These are phyloP conservation scores for Salvator merianae DNA, from an alignment of 2,113 vertebrate species.

Conservation along the genomic window DNA sequence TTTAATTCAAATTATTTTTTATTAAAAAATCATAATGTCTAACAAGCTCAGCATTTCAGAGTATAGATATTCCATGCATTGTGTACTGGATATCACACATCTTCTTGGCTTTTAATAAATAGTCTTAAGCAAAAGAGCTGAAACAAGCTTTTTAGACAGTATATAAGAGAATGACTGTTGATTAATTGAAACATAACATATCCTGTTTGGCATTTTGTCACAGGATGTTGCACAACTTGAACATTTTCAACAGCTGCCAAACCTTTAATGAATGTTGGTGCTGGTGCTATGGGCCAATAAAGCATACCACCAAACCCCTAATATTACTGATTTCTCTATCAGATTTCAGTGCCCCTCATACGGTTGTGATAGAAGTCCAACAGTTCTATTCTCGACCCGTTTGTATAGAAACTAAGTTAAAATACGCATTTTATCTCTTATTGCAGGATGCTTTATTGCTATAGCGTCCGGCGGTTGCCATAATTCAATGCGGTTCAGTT, in stretches of 20 bases:
- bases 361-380: neutral
- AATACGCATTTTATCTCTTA: neutral
- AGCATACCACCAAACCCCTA: neutral
- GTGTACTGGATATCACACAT: neutral
- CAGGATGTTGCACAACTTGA: too few species aligned
- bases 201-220: neutral
- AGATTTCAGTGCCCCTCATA: too few species aligned
- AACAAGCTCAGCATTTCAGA: neutral
- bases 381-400: neutral
- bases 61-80: too few species aligned
- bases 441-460: too few species aligned
- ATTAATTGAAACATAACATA: too few species aligned
- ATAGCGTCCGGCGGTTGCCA: too few species aligned
- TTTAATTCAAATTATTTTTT: constrained; percentile 3
- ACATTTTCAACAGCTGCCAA: neutral
- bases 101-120: neutral
- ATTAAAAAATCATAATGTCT: neutral
- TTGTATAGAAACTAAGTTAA: neutral
- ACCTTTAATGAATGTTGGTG: neutral
- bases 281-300: neutral
- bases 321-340: neutral
- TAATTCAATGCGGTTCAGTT: too few species aligned
- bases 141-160: too few species aligned
- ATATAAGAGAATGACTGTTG: neutral
- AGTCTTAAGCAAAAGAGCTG: neutral